A percentile compares a stretch with the other conserved stretches of the same genome.
Conservation (phyloP, 2,888 invertebrate species). For the Drosophila vallismaia region DNA sequence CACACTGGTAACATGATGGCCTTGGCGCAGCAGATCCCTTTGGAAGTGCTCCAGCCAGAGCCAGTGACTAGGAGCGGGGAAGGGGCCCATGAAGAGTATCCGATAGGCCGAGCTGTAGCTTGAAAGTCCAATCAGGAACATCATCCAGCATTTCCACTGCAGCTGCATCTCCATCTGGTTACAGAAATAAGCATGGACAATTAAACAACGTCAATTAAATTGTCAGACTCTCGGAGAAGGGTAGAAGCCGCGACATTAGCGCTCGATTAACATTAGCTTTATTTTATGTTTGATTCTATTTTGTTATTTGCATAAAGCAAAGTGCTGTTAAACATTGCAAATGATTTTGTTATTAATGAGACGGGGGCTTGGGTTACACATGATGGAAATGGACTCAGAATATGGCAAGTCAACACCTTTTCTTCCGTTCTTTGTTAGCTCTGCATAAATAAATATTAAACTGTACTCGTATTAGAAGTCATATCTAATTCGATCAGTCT, state of each 20-base stretch:
- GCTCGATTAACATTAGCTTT: conserved; percentile 33
- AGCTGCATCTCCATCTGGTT: conserved; percentile 62
- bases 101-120: conserved; percentile 53
- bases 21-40: conserved; percentile 80
- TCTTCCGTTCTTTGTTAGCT: background rate
- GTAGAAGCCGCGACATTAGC: conserved; percentile 28
- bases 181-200: conserved; percentile 46
- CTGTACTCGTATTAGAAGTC: conserved; percentile 9
- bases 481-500: conserved; percentile 8
- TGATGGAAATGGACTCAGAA: conserved; percentile 6
- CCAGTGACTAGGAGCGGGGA: conserved; percentile 84
- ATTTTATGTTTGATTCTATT: conserved; percentile 43
- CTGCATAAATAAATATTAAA: conserved; percentile 18
- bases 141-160: conserved; percentile 45
- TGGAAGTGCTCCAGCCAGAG: conserved; percentile 83
- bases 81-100: conserved; percentile 83
- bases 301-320: conserved; percentile 57
- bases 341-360: conserved; percentile 12
- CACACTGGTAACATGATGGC: conserved; percentile 84
- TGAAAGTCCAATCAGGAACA: conserved; percentile 39
- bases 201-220: conserved; percentile 46
- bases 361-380: conserved; percentile 3
- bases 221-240: conserved; percentile 17
- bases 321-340: conserved; percentile 19
- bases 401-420: conserved; percentile 5